Evolutionary conservation across 2,888 invertebrate species (phyloP).

Genomic region (Ormyrus labotus): DNA sequence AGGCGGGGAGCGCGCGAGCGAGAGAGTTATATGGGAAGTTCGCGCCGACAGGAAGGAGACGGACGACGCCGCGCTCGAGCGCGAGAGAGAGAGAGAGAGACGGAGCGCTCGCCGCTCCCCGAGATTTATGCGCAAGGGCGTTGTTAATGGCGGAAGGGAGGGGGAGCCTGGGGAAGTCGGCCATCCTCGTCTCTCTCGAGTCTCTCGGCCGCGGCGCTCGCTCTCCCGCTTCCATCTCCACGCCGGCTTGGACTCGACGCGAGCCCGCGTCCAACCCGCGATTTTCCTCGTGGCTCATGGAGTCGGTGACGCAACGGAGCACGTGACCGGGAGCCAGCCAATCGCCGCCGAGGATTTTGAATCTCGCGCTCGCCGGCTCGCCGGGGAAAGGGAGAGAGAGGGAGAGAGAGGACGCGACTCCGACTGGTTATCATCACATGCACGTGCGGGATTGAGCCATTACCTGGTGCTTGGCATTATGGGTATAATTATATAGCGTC

Average conservation of each 20-base stretch:
- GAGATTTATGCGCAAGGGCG: conserved; percentile 76
- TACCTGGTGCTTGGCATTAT: conserved; percentile 74
- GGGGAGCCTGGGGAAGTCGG: conserved; percentile 57
- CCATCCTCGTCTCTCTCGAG: conserved; percentile 35
- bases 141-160: conserved; percentile 73
- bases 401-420: background rate
- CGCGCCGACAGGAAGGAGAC: conserved; percentile 55
- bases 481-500: conserved; percentile 75
- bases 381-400: conserved; percentile 33
- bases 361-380: conserved; percentile 62
- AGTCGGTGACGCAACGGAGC: conserved; percentile 64
- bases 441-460: conserved; percentile 75
- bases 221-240: conserved; percentile 40
- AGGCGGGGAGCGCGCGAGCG: conserved; percentile 62
- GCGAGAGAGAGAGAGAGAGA: conserved; percentile 50
- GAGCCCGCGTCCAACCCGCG: conserved; percentile 29
- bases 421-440: conserved; percentile 72
- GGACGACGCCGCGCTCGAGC: conserved; percentile 40
- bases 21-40: conserved; percentile 48
- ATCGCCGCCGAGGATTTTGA: conserved; percentile 45
- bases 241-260: background rate
- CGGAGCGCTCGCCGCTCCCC: conserved; percentile 64
- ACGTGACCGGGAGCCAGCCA: conserved; percentile 59
- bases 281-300: conserved; percentile 58
- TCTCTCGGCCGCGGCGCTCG: background rate